These are phyloP conservation scores for Pseudocheirus occidentalis DNA, from an alignment of 2,797 vertebrate genomes.

Conservation along the genomic window DNA sequence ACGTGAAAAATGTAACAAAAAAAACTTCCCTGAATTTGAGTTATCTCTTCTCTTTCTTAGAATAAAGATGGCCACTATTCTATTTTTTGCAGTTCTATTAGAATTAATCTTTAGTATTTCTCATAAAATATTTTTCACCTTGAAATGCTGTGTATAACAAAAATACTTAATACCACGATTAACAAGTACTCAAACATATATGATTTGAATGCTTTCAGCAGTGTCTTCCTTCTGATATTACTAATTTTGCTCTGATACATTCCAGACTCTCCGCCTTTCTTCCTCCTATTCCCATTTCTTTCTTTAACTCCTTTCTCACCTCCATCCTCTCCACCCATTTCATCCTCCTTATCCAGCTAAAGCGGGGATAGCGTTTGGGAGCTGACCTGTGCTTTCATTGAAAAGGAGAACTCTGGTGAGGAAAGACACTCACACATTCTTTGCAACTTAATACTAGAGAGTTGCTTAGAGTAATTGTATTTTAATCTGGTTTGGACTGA, in stretches of 20 bases:
- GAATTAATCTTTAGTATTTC: background rate
- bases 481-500: background rate
- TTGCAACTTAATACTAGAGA: background rate
- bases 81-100: constrained; percentile 22
- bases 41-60: background rate
- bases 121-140: background rate
- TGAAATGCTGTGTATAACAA: constrained; percentile 40
- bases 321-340: background rate
- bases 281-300: background rate
- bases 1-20: constrained; percentile 4
- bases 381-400: background rate
- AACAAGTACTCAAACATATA: constrained; percentile 53
- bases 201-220: constrained; percentile 35
- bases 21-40: background rate
- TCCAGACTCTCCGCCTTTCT: background rate
- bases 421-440: background rate
- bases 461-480: background rate
- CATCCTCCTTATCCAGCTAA: background rate
- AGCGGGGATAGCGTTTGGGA: background rate
- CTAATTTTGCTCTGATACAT: background rate
- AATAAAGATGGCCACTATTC: background rate
- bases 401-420: background rate
- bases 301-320: background rate
- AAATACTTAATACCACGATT: constrained; percentile 44
- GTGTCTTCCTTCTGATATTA: background rate